These are phyloP conservation scores for Thomomys bottae DNA, from an alignment of 2,113 vertebrate species.

Conservation along the genomic window DNA sequence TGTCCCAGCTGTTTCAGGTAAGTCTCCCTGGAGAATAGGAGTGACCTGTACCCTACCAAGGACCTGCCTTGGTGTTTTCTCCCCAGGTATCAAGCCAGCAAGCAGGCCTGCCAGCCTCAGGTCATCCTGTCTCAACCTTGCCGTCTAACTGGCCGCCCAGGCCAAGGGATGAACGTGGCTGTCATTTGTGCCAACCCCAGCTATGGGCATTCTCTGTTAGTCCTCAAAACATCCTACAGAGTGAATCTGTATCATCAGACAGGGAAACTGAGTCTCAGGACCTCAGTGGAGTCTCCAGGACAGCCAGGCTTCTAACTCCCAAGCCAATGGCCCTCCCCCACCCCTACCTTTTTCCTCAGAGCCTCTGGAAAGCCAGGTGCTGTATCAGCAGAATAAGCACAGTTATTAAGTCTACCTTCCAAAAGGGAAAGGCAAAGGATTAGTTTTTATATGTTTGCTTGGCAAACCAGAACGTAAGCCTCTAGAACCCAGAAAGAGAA, in stretches of 20 bases:
- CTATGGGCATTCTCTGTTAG: not conserved
- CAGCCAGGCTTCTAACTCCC: not conserved
- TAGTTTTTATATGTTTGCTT: not conserved
- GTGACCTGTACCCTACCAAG: not conserved
- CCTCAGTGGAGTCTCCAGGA: not conserved
- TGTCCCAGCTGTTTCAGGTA: not conserved
- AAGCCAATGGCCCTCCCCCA: not conserved
- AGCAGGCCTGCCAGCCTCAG: not conserved
- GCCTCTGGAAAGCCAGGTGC: not conserved
- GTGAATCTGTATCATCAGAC: not conserved
- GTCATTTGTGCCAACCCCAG: not conserved
- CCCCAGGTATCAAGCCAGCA: not conserved
- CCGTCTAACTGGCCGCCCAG: not conserved
- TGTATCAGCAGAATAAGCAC: too few species aligned
- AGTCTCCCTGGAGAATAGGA: not conserved
- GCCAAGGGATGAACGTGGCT: not conserved
- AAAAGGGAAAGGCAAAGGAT: not conserved
- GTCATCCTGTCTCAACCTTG: not conserved
- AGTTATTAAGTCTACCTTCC: not conserved
- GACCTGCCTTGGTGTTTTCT: conserved; percentile 40
- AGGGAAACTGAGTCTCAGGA: conserved; percentile 29
- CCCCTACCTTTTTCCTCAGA: not conserved
- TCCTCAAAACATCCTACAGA: not conserved
- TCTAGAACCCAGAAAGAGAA: not conserved
- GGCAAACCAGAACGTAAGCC: not conserved